These are phyloP conservation scores for Ivindomyrus marchei DNA, from an alignment of 2,113 vertebrate species.

Conservation along the genomic window DNA sequence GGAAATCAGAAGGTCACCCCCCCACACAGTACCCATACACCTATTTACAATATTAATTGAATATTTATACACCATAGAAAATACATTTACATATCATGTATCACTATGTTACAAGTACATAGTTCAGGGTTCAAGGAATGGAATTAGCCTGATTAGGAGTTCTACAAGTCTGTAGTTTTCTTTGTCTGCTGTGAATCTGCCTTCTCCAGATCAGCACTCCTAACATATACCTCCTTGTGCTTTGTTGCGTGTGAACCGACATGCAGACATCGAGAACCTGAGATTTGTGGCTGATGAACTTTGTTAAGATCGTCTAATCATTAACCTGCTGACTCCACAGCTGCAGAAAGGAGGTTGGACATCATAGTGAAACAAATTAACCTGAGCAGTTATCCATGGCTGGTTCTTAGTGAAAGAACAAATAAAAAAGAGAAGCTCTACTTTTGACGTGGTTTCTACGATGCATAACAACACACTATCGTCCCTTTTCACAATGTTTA, in stretches of 20 bases:
- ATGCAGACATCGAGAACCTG: neutral
- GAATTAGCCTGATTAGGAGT: neutral
- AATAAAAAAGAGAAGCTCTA: neutral
- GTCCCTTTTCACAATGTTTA: neutral
- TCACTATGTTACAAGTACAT: neutral
- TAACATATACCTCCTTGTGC: neutral
- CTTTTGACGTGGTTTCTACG: neutral
- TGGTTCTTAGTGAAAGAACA: neutral
- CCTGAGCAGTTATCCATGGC: neutral
- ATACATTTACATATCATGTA: neutral
- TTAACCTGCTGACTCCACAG: conserved; percentile 4
- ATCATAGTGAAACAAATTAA: neutral
- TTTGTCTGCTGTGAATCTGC: neutral
- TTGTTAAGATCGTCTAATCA: conserved; percentile 6
- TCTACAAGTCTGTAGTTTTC: neutral
- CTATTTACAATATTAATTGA: neutral
- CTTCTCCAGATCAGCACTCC: neutral
- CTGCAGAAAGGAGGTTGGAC: neutral
- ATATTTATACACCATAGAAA: neutral
- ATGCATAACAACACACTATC: neutral
- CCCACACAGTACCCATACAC: neutral
- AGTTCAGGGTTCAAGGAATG: neutral
- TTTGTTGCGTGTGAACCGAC: neutral
- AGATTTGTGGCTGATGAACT: conserved; percentile 4
- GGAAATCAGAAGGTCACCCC: neutral